Percentiles rank a stretch among this genome's conserved stretches.
phyloP scores from a whole-genome alignment of 2,113 vertebrate species.

The Elachura formosa region DNA sequence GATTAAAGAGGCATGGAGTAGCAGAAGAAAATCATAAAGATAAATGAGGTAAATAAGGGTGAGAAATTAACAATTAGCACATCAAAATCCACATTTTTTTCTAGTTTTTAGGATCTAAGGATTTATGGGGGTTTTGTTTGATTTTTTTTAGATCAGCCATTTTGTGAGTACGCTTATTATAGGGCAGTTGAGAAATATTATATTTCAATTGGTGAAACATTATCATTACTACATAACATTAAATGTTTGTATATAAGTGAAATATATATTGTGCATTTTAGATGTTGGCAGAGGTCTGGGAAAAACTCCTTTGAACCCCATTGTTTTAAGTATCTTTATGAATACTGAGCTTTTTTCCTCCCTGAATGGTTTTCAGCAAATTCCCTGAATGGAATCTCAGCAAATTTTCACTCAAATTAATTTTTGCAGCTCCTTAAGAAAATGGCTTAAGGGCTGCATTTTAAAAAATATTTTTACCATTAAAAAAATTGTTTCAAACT shows the following conservation, averaged over 20 bases:
- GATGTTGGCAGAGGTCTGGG: background rate
- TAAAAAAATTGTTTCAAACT: background rate
- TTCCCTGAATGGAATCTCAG: no score
- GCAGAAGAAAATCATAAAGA: background rate
- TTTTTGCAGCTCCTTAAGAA: background rate
- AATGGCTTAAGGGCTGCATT: background rate
- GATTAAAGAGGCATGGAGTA: background rate
- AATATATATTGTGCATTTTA: background rate
- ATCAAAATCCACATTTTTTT: background rate
- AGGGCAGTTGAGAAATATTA: background rate
- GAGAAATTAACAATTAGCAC: background rate
- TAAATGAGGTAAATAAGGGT: background rate
- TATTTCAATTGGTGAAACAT: background rate
- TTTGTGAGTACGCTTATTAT: background rate
- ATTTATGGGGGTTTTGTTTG: background rate
- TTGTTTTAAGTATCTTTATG: background rate
- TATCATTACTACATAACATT: background rate
- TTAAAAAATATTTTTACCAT: background rate
- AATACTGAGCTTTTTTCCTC: fast-evolving
- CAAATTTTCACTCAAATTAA: background rate
- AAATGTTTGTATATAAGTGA: background rate
- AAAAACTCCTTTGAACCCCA: background rate
- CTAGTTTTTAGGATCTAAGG: background rate
- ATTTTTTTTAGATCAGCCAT: fast-evolving
- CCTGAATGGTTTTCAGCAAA: background rate